phyloP scores from a whole-genome alignment of 2,797 vertebrate genomes.

The Thalassophryne amazonica region DNA sequence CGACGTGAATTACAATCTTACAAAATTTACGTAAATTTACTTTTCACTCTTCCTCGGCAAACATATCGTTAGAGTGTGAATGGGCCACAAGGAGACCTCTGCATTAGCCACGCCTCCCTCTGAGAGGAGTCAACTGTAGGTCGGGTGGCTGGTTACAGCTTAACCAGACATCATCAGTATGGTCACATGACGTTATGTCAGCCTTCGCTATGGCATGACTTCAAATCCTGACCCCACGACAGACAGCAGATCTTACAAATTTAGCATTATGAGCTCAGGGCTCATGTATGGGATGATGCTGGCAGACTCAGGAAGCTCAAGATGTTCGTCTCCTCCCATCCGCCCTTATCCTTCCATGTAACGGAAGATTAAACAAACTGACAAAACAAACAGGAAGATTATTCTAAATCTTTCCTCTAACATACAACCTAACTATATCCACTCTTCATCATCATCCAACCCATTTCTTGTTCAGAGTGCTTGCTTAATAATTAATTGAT shows the following conservation, averaged over 20 bases:
- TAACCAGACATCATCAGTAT: constrained; percentile 13
- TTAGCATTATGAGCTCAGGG: constrained; percentile 27
- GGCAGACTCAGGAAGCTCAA: constrained; percentile 39
- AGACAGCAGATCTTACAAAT: constrained; percentile 13
- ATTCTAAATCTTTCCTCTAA: constrained; percentile 49
- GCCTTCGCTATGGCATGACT: constrained; percentile 8
- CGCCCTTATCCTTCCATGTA: constrained; percentile 24
- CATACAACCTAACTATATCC: constrained; percentile 56
- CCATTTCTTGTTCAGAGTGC: constrained; percentile 72
- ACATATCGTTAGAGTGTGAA: no score
- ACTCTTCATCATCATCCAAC: constrained; percentile 54
- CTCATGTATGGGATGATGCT: constrained; percentile 14
- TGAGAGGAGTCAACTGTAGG: constrained; percentile 13
- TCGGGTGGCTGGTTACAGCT: background rate
- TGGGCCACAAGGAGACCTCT: constrained; percentile 38
- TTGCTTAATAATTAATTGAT: constrained; percentile 85
- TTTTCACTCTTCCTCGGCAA: no score
- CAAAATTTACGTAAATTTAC: no score
- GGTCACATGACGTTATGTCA: constrained; percentile 6
- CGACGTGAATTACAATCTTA: no score
- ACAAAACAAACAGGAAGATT: constrained; percentile 63
- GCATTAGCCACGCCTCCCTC: constrained; percentile 21
- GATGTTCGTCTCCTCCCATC: constrained; percentile 30
- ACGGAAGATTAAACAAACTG: constrained; percentile 59
- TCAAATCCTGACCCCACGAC: constrained; percentile 15